Evolutionary conservation across 2,888 invertebrate genomes (phyloP).

Genomic region (Drosophila crucigera): DNA sequence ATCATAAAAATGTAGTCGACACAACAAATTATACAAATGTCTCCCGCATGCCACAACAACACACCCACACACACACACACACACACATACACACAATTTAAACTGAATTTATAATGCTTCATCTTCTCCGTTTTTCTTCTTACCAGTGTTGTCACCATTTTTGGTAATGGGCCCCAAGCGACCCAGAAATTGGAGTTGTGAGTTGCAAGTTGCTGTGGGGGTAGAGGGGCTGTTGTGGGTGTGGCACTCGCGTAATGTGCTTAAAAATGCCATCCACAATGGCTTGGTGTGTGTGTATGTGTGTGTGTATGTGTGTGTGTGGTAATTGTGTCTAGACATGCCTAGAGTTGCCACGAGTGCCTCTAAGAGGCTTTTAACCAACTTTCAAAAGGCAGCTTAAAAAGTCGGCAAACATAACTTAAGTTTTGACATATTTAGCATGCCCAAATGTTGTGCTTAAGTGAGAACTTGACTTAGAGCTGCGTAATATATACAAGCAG

Average conservation of each 20-base stretch:
- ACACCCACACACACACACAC: neutral
- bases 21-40: slow-evolving; percentile 81
- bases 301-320: slow-evolving; percentile 10
- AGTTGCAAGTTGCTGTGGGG: neutral
- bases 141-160: slow-evolving; percentile 56
- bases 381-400: slow-evolving; percentile 1
- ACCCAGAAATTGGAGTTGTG: slow-evolving; percentile 16
- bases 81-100: slow-evolving; percentile 15
- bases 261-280: slow-evolving; percentile 34
- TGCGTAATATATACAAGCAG: neutral
- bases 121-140: neutral
- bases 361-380: slow-evolving; percentile 4
- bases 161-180: slow-evolving; percentile 69
- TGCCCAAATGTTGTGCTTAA: neutral
- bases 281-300: slow-evolving; percentile 7
- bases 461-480: neutral
- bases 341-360: neutral
- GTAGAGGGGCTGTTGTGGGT: neutral
- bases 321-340: slow-evolving; percentile 49
- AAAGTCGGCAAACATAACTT: neutral
- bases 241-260: slow-evolving; percentile 34
- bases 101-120: slow-evolving; percentile 64
- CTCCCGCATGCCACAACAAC: slow-evolving; percentile 52
- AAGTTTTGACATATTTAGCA: neutral
- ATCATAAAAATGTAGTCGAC: slow-evolving; percentile 75